Evolutionary conservation across 2,888 invertebrate genomes (phyloP).

Genomic region (Apomyelois bistriatella): DNA sequence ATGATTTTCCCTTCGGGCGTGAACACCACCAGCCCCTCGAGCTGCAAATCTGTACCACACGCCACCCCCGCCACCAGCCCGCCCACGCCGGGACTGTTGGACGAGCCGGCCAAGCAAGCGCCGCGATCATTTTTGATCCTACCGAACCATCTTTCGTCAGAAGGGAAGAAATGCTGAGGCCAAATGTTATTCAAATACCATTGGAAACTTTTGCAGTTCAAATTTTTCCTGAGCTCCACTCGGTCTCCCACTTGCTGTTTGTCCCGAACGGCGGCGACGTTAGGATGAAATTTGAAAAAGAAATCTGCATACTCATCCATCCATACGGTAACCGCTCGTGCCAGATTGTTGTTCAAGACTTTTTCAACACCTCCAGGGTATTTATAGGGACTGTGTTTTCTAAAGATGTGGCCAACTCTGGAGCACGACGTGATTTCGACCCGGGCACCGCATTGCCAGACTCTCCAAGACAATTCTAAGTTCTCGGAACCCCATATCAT

Average conservation of each 20-base stretch:
- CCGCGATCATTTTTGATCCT: constrained; percentile 82
- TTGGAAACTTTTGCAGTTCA: constrained; percentile 91
- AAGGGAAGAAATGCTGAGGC: constrained; percentile 98
- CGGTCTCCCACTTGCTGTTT: constrained; percentile 83
- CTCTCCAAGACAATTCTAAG: constrained; percentile 96
- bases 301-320: constrained; percentile 98
- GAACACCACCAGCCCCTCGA: constrained; percentile 86
- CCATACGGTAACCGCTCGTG: constrained; percentile 97
- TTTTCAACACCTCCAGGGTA: constrained; percentile 95
- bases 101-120: constrained; percentile 49
- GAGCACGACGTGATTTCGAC: constrained; percentile 96
- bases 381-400: constrained; percentile 95
- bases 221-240: constrained; percentile 82
- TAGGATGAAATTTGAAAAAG: constrained; percentile 91
- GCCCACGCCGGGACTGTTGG: constrained; percentile 82
- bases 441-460: constrained; percentile 96
- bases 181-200: constrained; percentile 98
- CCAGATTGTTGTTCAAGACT: constrained; percentile 93
- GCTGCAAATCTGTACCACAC: constrained; percentile 80
- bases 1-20: constrained; percentile 86
- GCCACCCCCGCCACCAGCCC: constrained; percentile 84
- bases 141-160: constrained; percentile 92
- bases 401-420: constrained; percentile 95
- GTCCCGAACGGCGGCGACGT: constrained; percentile 79
- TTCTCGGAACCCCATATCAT: constrained; percentile 99